Base-by-base conservation (phyloP, 2,113 vertebrate genomes). In the Brevimyrus niger region DNA sequence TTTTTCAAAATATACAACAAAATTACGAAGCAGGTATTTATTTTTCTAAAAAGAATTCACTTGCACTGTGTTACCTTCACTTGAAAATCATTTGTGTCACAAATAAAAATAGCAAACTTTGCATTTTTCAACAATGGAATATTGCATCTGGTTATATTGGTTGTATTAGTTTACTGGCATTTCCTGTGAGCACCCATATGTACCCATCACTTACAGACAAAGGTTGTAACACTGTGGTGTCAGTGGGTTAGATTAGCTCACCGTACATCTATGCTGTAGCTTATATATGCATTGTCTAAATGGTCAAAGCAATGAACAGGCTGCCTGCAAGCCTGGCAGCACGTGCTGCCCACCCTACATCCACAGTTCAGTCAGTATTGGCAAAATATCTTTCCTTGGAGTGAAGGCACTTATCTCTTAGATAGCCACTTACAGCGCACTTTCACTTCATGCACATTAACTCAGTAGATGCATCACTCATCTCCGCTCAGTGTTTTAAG, bases 401-500 rank as follows among this genome's bases (percentile, higher is more conserved):
- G 48, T 3, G 69, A 89, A 31, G 50, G 51, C 9, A 15, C 38
- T 89, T 58, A 31, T 84, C 88, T 85, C 50, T 17, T 17, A 27
- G 42, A 42, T 10, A 65, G 82, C 83, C 83, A 50, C 58, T 89
- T 84, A 51, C 44, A 17, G 55, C 27, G 0, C 51, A 69, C 55
- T 38, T 86, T 86, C 89, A 35, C 58, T 89, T 46, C 50, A n/a
- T 42, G 80, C 76, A 42, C 48, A 48, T 47, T 47, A 89, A 47
- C 88, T 15, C 31, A 11, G 31, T 23, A 7, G 50, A 23, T 55
- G 53, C 51, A 89, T 84, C 35, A 47, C 80, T 89, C 51, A 85
- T 76, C 55, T 65, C 80, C 38, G 9, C 48, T 84, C 88, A n/a
- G 51, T 58, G 50, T 82, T 38, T 85, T 47, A 44, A 15, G 7